phyloP scores from a whole-genome alignment of 2,797 vertebrate species.

The Masticophis lateralis region DNA sequence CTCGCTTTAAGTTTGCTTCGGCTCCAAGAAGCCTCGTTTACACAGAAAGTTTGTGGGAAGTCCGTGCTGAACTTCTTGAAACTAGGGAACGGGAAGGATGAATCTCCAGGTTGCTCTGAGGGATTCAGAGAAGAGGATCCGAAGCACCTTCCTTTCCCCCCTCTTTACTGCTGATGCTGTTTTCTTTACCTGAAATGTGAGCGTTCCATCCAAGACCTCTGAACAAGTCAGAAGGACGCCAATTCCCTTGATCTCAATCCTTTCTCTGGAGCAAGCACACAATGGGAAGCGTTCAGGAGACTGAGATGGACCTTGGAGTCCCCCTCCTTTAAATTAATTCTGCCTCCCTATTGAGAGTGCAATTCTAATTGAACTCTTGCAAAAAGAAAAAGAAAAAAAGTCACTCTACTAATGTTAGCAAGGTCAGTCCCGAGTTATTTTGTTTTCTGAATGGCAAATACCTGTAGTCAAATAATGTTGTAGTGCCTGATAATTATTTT shows the following conservation, averaged over 20 bases:
- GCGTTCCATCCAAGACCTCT: background rate
- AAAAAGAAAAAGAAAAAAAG: background rate
- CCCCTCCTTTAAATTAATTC: background rate
- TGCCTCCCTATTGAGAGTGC: background rate
- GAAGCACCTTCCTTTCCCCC: background rate
- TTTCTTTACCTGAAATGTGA: background rate
- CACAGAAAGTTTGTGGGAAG: background rate
- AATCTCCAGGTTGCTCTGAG: background rate
- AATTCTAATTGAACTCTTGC: background rate
- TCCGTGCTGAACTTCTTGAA: background rate
- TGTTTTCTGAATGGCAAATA: background rate
- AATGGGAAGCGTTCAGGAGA: background rate
- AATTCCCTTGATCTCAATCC: background rate
- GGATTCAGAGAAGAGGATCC: background rate
- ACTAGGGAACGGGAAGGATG: background rate
- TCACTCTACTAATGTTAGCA: background rate
- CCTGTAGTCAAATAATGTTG: background rate
- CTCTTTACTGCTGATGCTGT: background rate
- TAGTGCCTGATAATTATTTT: background rate
- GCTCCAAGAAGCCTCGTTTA: background rate
- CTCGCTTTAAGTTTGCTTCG: background rate
- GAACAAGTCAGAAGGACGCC: background rate
- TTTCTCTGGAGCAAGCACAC: background rate
- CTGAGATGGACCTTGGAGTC: background rate
- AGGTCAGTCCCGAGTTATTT: background rate